phyloP scores from a whole-genome alignment of 1,140 invertebrate species.

The Drosophila biarmipes region DNA sequence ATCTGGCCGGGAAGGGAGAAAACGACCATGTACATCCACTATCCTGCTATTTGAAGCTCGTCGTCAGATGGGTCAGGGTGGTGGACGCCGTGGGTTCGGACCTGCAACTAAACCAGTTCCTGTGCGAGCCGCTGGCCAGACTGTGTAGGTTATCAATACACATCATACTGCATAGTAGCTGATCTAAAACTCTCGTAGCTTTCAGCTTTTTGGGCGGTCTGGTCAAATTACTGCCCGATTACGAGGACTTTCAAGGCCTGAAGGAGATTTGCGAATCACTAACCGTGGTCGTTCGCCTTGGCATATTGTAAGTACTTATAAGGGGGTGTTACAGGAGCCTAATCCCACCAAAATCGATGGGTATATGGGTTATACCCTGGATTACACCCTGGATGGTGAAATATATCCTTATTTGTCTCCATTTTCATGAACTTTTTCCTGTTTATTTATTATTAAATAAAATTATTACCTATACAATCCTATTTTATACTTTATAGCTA shows the following conservation, averaged over 20 bases:
- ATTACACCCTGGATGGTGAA: no score
- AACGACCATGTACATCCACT: conserved; percentile 24
- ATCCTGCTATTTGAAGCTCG: conserved; percentile 39
- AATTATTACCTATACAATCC: no score
- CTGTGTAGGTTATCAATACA: conserved; percentile 44
- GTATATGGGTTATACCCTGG: no score
- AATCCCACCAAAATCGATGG: no score
- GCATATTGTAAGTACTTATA: conserved; percentile 49
- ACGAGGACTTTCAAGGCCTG: conserved; percentile 3
- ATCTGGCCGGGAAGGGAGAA: not conserved
- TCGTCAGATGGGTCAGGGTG: conserved; percentile 40
- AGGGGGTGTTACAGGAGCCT: no score
- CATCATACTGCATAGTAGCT: not conserved
- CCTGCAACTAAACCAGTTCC: conserved; percentile 16
- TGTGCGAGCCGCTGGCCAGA: conserved; percentile 57
- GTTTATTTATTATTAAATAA: no score
- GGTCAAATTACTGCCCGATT: conserved; percentile 29
- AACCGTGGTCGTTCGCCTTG: conserved; percentile 39
- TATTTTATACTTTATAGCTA: conserved; percentile 20
- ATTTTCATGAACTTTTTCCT: no score
- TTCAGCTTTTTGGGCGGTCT: conserved; percentile 50
- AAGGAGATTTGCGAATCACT: conserved; percentile 37
- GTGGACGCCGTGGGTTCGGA: conserved; percentile 16
- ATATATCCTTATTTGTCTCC: no score
- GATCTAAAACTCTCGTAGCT: not conserved